Conservation (phyloP, 1,140 invertebrate genomes). For the Nephila pilipes region DNA sequence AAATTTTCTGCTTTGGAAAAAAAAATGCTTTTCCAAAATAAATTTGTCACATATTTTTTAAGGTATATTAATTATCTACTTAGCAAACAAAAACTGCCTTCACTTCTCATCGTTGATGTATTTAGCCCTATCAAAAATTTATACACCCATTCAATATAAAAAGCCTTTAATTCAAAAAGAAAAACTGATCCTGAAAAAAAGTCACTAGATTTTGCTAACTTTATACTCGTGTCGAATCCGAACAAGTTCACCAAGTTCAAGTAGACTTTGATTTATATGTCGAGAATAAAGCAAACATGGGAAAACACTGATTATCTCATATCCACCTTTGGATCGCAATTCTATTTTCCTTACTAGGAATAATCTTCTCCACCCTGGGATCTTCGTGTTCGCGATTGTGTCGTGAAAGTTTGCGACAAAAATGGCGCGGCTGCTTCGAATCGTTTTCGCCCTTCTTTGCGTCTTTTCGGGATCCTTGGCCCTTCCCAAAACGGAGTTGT, state of each 20-base stretch:
- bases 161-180: too few relatives aligned
- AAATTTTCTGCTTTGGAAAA: too few relatives aligned
- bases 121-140: too few relatives aligned
- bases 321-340: conserved; percentile 63
- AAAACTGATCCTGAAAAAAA: too few relatives aligned
- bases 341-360: conserved; percentile 3
- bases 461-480: neutral
- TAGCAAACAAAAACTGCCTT: too few relatives aligned
- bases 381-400: neutral
- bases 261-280: conserved; percentile 69
- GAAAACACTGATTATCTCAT: conserved; percentile 36
- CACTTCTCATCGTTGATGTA: too few relatives aligned
- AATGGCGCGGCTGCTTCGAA: conserved; percentile 19
- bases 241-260: conserved; percentile 54
- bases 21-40: too few relatives aligned
- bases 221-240: neutral
- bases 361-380: neutral
- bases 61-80: too few relatives aligned
- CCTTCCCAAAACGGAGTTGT: conserved; percentile 52
- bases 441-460: neutral
- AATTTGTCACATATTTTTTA: too few relatives aligned
- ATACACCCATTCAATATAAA: too few relatives aligned
- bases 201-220: too few relatives aligned
- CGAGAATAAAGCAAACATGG: conserved; percentile 64
- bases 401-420: neutral